These are phyloP conservation scores for Percopsis transmontana DNA, from an alignment of 2,113 vertebrate genomes.

Conservation along the genomic window DNA sequence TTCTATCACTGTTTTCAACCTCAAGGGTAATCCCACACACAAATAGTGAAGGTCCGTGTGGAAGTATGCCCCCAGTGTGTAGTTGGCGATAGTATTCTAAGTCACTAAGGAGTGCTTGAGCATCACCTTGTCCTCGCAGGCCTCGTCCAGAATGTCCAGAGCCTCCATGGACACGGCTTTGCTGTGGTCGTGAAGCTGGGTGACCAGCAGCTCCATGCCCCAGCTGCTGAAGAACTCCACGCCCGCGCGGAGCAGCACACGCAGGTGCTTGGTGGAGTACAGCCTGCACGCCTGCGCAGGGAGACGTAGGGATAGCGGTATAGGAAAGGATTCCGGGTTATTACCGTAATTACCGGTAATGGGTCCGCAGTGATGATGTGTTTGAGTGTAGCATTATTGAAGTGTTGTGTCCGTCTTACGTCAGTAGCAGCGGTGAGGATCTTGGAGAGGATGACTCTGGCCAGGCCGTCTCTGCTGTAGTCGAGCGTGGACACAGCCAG, in stretches of 20 bases:
- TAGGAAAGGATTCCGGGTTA: neutral
- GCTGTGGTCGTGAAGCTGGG: slow-evolving; percentile 97
- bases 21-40: too few species aligned
- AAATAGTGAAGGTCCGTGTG: too few species aligned
- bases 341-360: too few species aligned
- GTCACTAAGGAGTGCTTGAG: neutral
- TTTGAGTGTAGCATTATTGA: too few species aligned
- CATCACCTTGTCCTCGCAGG: slow-evolving; percentile 96
- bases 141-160: slow-evolving; percentile 96
- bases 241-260: slow-evolving; percentile 92
- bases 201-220: slow-evolving; percentile 97
- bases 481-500: slow-evolving; percentile 94
- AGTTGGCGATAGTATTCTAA: neutral
- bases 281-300: slow-evolving; percentile 85
- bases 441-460: slow-evolving; percentile 97
- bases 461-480: slow-evolving; percentile 95
- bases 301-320: slow-evolving; percentile 8
- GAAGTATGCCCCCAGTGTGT: too few species aligned
- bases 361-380: too few species aligned
- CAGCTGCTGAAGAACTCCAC: slow-evolving; percentile 99
- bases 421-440: slow-evolving; percentile 95
- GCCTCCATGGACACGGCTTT: slow-evolving; percentile 95
- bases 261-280: slow-evolving; percentile 94
- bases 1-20: too few species aligned
- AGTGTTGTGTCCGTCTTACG: slow-evolving; percentile 74